These are phyloP conservation scores for Pelvicachromis taeniatus DNA, from an alignment of 2,113 vertebrate genomes.

Conservation along the genomic window DNA sequence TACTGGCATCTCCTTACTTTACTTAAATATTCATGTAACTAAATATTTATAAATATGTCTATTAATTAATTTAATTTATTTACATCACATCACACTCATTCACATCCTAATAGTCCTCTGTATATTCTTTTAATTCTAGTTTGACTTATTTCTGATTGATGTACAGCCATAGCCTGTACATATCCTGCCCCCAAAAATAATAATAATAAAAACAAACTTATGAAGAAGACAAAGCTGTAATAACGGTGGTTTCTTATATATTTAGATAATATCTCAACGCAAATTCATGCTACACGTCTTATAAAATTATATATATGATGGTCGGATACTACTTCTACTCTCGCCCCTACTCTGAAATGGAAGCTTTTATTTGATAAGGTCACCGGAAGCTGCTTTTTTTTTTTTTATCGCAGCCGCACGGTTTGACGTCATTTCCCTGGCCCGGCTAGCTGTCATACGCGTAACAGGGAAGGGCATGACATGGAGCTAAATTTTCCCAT, in stretches of 20 bases:
- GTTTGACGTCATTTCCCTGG: conserved; percentile 45
- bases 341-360: background rate
- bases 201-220: background rate
- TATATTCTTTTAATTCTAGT: background rate
- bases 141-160: background rate
- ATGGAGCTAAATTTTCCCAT: conserved; percentile 5
- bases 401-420: background rate
- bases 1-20: background rate
- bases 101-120: background rate
- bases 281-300: background rate
- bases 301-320: background rate
- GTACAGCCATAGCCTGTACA: background rate
- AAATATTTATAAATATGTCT: background rate
- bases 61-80: background rate
- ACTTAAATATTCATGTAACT: background rate
- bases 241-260: background rate
- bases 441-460: conserved; percentile 31
- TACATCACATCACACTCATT: background rate
- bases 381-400: background rate
- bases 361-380: conserved; percentile 17
- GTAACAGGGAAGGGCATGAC: conserved; percentile 35
- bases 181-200: background rate
- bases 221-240: background rate
- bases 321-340: background rate
- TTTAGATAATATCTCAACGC: background rate